A percentile compares a stretch with the other conserved stretches of the same genome.
Conservation (phyloP, 2,797 vertebrate genomes). For the Merluccius polli region DNA sequence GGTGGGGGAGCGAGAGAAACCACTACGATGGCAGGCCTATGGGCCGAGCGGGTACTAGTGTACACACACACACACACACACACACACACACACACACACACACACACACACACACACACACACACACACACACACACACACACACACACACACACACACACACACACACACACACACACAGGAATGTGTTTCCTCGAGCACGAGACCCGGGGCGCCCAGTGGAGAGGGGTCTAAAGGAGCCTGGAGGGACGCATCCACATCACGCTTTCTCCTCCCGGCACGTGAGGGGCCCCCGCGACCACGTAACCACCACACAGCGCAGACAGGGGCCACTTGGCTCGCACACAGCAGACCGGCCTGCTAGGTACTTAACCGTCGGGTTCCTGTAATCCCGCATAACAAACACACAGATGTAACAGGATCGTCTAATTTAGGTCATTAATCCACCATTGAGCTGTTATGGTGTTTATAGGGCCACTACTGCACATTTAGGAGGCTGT, state of each 20-base stretch:
- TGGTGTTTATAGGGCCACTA: neutral
- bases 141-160: too few relatives aligned
- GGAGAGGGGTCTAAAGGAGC: constrained; percentile 9
- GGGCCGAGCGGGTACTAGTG: neutral
- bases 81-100: too few relatives aligned
- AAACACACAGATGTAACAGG: neutral
- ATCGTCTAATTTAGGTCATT: neutral
- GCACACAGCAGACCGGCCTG: neutral
- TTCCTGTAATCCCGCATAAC: neutral
- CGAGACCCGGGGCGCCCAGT: neutral
- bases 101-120: too few relatives aligned
- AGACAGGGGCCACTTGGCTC: neutral
- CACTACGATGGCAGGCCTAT: neutral
- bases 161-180: too few relatives aligned
- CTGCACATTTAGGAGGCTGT: neutral
- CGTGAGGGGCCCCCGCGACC: constrained; percentile 12
- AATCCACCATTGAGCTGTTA: neutral
- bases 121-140: too few relatives aligned
- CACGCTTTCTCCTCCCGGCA: constrained; percentile 26
- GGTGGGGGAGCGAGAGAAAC: neutral
- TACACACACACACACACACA: too few relatives aligned
- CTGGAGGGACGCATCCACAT: constrained; percentile 4
- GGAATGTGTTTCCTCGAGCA: neutral
- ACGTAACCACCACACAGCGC: neutral
- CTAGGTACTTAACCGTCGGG: neutral